Evolutionary conservation across 2,113 vertebrate species (phyloP), one percentile per base, ranked within the genome.

Genomic region (Triplophysa rosa): DNA sequence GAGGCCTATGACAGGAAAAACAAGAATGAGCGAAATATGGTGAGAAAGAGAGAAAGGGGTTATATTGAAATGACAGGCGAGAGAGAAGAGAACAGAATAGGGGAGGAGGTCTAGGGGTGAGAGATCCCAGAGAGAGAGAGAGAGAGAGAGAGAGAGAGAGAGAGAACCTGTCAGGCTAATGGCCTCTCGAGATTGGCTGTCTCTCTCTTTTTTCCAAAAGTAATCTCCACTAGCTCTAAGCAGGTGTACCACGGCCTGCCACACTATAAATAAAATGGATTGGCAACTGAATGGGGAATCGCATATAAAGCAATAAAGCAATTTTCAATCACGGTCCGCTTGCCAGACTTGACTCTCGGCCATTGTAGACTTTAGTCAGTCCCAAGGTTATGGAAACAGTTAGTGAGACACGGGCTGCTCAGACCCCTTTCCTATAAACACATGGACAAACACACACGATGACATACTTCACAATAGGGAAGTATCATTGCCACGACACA

Each of bases 221-320:
- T 90, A 90, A 91, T 92, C 87, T 88, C 79, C 81, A 87, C 70
- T 82, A 83, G 79, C 85, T 83, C 80, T 87, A 79, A 86, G 81
- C 84, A 85, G 89, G 84, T 84, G 72, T 86, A 87, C 75, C 84
- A 88, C 78, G 67, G 80, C 84, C 88, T 82, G 83, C 84, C 84
- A 88, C 87, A 90, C 88, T 85, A 90, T 91, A 91, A 91, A 91
- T 90, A 91, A 88, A 90, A 88, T 80, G 86, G 87, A 89, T 87
- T 89, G 89, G 89, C 88, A 82, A 85, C 86, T 88, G 87, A 91
- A 89, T 87, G 84, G 86, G 84, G 87, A 89, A 90, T 89, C 86
- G 86, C 86, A 89, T 91, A 89, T 85, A 84, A 90, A 90, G 91
- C 88, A 89, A 91, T 91, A 90, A 89, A 91, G 87, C 86, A 89